Evolutionary conservation across 2,113 vertebrate species (phyloP).

Genomic region (Conger conger): DNA sequence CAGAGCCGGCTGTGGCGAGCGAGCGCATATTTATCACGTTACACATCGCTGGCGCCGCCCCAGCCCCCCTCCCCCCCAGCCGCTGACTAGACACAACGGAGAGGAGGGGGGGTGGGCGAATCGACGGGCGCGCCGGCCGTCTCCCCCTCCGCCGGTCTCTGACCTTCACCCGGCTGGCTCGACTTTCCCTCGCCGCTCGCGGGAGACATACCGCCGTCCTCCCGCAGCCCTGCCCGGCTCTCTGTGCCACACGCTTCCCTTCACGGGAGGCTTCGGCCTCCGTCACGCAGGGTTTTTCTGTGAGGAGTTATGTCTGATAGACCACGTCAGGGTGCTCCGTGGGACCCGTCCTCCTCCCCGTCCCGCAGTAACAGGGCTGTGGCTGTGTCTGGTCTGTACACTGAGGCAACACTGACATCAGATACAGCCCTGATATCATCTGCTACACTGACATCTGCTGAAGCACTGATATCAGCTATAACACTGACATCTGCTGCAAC

Average conservation of each 20-base stretch:
- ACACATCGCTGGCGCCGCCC: conserved; percentile 34
- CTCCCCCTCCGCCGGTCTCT: background rate
- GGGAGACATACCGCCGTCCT: background rate
- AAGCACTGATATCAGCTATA: too few species aligned
- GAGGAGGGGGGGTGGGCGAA: background rate
- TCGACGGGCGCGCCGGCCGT: background rate
- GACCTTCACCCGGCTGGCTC: background rate
- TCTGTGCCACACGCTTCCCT: background rate
- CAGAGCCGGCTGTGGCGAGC: conserved; percentile 21
- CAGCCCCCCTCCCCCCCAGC: conserved; percentile 42
- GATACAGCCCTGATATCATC: too few species aligned
- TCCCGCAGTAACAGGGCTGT: too few species aligned
- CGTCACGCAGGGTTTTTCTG: too few species aligned
- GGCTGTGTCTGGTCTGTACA: too few species aligned
- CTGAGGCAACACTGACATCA: too few species aligned
- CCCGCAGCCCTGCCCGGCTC: background rate
- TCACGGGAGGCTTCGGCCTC: background rate
- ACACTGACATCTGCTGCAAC: too few species aligned
- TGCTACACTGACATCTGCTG: too few species aligned
- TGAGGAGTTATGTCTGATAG: background rate
- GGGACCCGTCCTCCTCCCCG: too few species aligned
- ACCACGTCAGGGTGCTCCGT: too few species aligned
- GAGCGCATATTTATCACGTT: conserved; percentile 12
- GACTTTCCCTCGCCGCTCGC: background rate
- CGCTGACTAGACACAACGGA: conserved; percentile 52